Conservation (phyloP, 92 coral and sea anemone species). For the Epizoanthus stellaris region DNA sequence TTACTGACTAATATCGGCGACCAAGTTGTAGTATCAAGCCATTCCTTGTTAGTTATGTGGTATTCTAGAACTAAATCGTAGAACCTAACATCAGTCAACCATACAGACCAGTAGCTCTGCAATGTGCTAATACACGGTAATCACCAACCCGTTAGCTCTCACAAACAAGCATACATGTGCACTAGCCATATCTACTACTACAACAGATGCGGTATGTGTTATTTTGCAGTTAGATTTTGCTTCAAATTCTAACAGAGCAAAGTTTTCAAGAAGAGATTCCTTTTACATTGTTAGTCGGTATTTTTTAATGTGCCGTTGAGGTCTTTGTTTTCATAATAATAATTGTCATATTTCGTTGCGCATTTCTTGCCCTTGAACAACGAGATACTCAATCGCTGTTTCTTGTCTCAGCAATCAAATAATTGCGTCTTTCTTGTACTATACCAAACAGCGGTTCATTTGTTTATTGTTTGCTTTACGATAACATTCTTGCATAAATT, state of each 20-base stretch:
- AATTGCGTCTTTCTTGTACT: neutral
- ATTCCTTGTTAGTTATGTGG: neutral
- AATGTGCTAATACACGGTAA: neutral
- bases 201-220: no score
- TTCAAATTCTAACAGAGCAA: neutral
- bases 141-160: neutral
- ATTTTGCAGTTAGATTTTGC: neutral
- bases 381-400: neutral
- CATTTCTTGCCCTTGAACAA: neutral
- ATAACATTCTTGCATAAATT: neutral
- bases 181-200: neutral
- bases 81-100: neutral
- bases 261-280: neutral
- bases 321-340: neutral
- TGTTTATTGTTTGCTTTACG: neutral
- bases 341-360: neutral
- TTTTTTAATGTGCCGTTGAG: neutral
- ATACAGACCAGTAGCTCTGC: neutral
- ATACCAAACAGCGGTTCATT: neutral
- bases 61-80: neutral
- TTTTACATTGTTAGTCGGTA: neutral
- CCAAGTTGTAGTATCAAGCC: neutral
- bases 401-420: neutral
- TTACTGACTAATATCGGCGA: conserved; percentile 1
- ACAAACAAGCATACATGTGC: neutral